Conservation (phyloP, 2,888 invertebrate genomes). For the Hirtodrosophila duncani region DNA sequence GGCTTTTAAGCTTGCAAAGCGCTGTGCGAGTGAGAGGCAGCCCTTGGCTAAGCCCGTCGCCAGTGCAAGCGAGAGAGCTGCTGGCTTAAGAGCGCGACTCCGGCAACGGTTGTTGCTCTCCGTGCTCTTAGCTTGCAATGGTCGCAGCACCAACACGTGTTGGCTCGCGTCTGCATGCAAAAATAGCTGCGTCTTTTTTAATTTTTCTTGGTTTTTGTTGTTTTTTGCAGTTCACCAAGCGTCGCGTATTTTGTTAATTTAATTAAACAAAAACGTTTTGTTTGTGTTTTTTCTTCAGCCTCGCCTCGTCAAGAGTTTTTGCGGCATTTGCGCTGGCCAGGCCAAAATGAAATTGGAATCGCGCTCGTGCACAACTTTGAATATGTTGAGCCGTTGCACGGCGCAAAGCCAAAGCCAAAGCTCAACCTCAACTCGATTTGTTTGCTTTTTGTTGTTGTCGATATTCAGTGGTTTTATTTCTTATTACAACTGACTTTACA, state of each 20-base stretch:
- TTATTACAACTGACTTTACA: constrained; percentile 25
- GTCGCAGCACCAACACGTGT: constrained; percentile 45
- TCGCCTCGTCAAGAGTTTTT: constrained; percentile 32
- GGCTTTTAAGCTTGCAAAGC: constrained; percentile 34
- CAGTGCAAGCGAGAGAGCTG: constrained; percentile 30
- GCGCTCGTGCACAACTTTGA: constrained; percentile 57
- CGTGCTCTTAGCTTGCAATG: constrained; percentile 30
- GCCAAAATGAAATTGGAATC: constrained; percentile 60
- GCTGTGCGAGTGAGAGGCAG: constrained; percentile 10
- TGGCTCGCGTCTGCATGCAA: constrained; percentile 20
- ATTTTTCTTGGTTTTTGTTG: too few species aligned
- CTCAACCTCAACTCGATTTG: constrained; percentile 8
- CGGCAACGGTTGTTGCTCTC: constrained; percentile 9
- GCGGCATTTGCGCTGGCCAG: constrained; percentile 6
- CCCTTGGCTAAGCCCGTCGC: neutral
- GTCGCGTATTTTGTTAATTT: constrained; percentile 66
- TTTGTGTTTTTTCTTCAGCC: constrained; percentile 56
- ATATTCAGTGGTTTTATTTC: constrained; percentile 18
- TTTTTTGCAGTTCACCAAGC: constrained; percentile 29
- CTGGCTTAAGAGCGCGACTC: constrained; percentile 39
- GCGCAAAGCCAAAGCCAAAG: too few species aligned
- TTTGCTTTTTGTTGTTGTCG: constrained; percentile 12
- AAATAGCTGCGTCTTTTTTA: constrained; percentile 47
- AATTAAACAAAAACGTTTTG: constrained; percentile 70
- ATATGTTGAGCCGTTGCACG: constrained; percentile 49